phyloP scores from a whole-genome alignment of 2,113 vertebrate species.

The Phalacrocorax pelagicus region DNA sequence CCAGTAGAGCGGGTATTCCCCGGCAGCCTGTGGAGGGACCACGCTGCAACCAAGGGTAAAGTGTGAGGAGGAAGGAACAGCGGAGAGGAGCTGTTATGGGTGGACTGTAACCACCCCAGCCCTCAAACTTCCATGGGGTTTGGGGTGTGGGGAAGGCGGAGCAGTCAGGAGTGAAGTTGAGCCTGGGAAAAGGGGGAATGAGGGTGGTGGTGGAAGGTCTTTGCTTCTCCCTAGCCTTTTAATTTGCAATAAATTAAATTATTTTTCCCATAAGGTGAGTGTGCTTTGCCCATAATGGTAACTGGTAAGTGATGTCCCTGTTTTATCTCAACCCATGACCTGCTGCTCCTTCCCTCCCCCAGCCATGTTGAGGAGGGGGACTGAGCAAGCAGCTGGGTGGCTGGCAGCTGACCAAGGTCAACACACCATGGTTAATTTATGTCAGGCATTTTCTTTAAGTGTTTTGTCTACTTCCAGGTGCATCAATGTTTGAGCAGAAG shows the following conservation, averaged over 20 bases:
- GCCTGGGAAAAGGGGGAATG: neutral
- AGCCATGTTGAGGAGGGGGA: neutral
- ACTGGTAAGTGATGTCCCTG: neutral
- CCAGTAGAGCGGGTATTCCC: neutral
- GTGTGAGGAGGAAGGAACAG: neutral
- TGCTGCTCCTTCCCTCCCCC: neutral
- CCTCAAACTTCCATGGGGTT: neutral
- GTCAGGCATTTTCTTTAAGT: neutral
- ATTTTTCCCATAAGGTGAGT: neutral
- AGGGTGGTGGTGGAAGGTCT: fast-evolving
- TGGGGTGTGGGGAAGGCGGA: neutral
- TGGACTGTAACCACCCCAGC: too few relatives aligned
- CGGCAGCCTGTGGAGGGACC: neutral
- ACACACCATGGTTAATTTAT: neutral
- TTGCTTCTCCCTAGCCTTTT: neutral
- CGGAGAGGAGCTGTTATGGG: neutral
- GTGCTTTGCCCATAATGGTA: neutral
- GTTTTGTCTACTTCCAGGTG: neutral
- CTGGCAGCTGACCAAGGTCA: neutral
- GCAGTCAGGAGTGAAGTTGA: neutral
- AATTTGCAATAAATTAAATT: neutral
- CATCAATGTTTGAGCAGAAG: neutral
- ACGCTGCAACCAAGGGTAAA: fast-evolving
- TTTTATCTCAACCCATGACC: neutral
- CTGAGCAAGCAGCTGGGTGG: fast-evolving